Percentiles rank a stretch among this genome's conserved stretches.
Evolutionary conservation across 2,888 invertebrate genomes (phyloP).

Genomic region (Ctenicera cuprea): DNA sequence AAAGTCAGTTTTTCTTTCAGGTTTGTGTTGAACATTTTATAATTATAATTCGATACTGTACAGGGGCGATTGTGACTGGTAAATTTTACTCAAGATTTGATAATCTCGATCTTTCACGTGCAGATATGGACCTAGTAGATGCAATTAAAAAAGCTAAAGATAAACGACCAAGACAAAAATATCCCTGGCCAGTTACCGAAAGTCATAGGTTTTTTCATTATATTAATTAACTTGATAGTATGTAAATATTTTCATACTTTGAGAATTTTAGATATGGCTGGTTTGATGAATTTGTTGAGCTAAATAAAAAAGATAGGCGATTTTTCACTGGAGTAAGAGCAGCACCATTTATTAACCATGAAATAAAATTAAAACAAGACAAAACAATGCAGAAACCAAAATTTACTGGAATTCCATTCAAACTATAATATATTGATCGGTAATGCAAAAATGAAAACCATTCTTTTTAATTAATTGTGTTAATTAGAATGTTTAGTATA

Average conservation of each 20-base stretch:
- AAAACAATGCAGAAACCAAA: conserved; percentile 57
- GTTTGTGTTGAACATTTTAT: not conserved
- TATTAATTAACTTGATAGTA: not conserved
- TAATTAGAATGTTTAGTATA: too few relatives aligned
- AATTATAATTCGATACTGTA: not conserved
- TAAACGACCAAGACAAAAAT: conserved; percentile 64
- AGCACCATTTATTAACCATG: conserved; percentile 55
- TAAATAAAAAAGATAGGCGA: conserved; percentile 62
- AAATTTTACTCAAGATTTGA: conserved; percentile 70
- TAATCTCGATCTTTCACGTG: conserved; percentile 57
- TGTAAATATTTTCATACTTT: conserved; percentile 5
- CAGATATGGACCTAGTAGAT: conserved; percentile 61
- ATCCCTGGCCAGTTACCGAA: conserved; percentile 65
- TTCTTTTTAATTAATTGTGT: too few relatives aligned
- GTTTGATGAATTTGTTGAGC: conserved; percentile 58
- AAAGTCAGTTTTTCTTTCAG: conserved; percentile 57
- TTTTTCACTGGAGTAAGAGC: conserved; percentile 57
- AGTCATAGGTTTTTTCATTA: conserved; percentile 63
- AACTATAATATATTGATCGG: conserved; percentile 36
- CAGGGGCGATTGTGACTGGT: conserved; percentile 63
- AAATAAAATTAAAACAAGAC: conserved; percentile 54
- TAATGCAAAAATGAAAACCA: too few relatives aligned
- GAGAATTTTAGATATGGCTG: conserved; percentile 62
- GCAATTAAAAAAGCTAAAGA: conserved; percentile 62
- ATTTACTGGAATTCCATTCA: conserved; percentile 60